Percentiles rank a stretch among this genome's conserved stretches.
phyloP scores from a whole-genome alignment of 1,140 invertebrate genomes.

The Nasonia giraulti region DNA sequence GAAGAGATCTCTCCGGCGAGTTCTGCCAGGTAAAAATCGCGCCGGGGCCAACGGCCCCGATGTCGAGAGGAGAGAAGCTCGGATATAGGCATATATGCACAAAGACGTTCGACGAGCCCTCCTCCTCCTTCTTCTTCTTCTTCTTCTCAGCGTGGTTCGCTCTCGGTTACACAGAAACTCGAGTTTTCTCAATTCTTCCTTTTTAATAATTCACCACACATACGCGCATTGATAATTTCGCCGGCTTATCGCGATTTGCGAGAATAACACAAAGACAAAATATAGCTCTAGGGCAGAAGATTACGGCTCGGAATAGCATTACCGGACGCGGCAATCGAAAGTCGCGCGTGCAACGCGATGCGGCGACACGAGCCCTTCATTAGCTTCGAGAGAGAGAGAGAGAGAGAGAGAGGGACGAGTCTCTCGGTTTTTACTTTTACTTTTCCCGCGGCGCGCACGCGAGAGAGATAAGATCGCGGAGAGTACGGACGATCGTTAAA shows the following conservation, averaged over 20 bases:
- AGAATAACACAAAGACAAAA: too few species aligned
- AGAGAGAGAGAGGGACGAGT: background rate
- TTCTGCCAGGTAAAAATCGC: slow-evolving; percentile 44
- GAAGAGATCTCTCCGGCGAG: slow-evolving; percentile 10
- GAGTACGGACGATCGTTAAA: slow-evolving; percentile 30
- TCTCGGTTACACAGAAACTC: background rate
- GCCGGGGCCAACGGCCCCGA: slow-evolving; percentile 44
- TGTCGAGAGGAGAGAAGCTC: slow-evolving; percentile 4
- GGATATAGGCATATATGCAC: background rate
- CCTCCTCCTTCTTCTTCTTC: background rate
- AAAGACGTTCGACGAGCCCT: background rate
- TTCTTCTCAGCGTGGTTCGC: background rate
- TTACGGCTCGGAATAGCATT: too few species aligned
- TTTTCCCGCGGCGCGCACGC: background rate
- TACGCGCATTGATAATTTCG: too few species aligned
- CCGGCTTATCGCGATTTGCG: too few species aligned
- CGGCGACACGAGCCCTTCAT: slow-evolving; percentile 2
- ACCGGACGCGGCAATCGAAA: slow-evolving; percentile 17
- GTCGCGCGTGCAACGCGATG: slow-evolving; percentile 4
- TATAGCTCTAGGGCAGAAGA: too few species aligned
- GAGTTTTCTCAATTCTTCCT: too few species aligned
- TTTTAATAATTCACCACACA: too few species aligned
- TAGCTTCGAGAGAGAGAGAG: background rate
- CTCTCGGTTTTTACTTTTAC: slow-evolving; percentile 15
- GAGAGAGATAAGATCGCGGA: background rate